Base-by-base conservation (phyloP, 1,140 invertebrate species). In the Drosophila nigromelanica region DNA sequence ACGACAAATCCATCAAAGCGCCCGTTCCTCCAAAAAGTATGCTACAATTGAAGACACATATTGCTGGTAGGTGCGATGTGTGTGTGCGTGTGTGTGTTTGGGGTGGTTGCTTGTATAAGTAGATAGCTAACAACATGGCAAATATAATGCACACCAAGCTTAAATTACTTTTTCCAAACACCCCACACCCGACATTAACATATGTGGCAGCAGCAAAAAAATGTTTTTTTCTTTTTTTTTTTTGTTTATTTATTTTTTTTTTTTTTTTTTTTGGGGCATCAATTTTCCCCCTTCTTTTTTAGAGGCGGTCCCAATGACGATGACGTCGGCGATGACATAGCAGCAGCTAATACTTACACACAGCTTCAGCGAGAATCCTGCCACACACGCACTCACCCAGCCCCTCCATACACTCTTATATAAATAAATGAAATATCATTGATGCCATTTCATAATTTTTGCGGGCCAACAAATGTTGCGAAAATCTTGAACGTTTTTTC, bases 281-380 rank as follows among this genome's bases (percentile, higher is more conserved):
- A 86, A 86, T 86, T 82, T 86, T 86, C 71, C 64, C 87, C 82
- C 82, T 87, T 86, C 82, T 87, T 87, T 87, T 78, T 86, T 82
- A 86, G 82, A 58, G 73, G 30, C n/a, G 30, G 48, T 27, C 60
- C 73, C 73, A 67, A 86, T 85, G 81, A 74, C 79, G 78, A 67
- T 56, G 51, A 12, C 61, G 47, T 69, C 80, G 78, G 58, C 66
- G 74, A 75, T 62, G 48, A 60, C 73, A 60, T 30, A 64, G 61
- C 42, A 52, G 12, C 37, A 21, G 52, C 56, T 33, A 39, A 59
- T 39, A n/a, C n/a, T n/a, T n/a, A 58, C 42, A 21, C 40, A 71
- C 52, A 73, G 60, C 40, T 42, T 42, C 35, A 42, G 21, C 68
- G 50, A 30, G 48, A 50, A 27, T n/a, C 11, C 45, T 5, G 12